These are phyloP conservation scores for Phenganax stokvisi DNA, from an alignment of 92 coral and sea anemone genomes.

Conservation along the genomic window DNA sequence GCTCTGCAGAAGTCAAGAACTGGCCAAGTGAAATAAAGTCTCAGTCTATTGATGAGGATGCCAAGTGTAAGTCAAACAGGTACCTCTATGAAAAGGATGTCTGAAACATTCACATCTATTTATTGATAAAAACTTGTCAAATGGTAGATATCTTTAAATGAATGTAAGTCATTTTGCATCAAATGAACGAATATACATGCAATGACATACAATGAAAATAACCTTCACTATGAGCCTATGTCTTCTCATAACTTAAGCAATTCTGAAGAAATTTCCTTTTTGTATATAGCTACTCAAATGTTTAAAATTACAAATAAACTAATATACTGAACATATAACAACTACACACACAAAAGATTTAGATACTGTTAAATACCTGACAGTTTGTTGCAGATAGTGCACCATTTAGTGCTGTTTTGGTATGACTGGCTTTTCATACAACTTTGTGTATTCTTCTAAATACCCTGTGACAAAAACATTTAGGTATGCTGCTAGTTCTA, in stretches of 20 bases:
- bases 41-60: background rate
- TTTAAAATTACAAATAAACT: no score
- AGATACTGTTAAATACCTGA: constrained; percentile 14
- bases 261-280: background rate
- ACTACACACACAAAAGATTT: no score
- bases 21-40: background rate
- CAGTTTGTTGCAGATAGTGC: constrained; percentile 18
- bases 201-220: background rate
- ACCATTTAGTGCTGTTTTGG: constrained; percentile 36
- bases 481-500: constrained; percentile 27
- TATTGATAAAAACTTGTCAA: no score
- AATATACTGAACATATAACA: no score
- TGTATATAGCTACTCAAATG: constrained; percentile 12
- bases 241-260: background rate
- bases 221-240: background rate
- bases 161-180: no score
- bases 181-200: background rate
- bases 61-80: no score
- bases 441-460: background rate
- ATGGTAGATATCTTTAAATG: no score
- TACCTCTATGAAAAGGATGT: no score
- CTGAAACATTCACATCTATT: no score
- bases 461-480: constrained; percentile 15
- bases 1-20: constrained; percentile 17
- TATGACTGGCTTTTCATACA: background rate